Evolutionary conservation across 2,113 vertebrate species (phyloP), one percentile per base, ranked within the genome.

Genomic region (Ploceus nigricollis): DNA sequence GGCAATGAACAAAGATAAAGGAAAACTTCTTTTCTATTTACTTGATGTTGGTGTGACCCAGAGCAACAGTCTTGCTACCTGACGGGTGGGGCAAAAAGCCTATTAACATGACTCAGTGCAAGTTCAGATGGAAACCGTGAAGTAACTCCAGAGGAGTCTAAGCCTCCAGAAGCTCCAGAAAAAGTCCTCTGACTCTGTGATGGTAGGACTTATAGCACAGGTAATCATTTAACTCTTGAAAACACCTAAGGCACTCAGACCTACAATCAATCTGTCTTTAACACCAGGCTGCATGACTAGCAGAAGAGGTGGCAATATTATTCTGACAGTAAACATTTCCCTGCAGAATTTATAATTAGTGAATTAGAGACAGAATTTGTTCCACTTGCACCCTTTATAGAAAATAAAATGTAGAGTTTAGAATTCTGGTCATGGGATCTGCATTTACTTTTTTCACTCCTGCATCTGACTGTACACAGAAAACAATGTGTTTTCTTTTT

Each of bases 81-180:
- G 71, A 93, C 37, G 69, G 79, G 68, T 72, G 93, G 81, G 68
- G 64, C 83, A 95, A 95, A 97, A 97, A 72, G 2, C 57, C 64
- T 63, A 45, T 91, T 87, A 93, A 93, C 35, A 82, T 85, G 76
- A 94, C 37, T 71, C 75, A 84, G 27, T 85, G 70, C 23, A 94
- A 96, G 87, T 84, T 96, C 86, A 82, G 71, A 93, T 82, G 76
- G 92, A 96, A 97, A 96, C 91, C 89, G 83, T 66, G 57, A 91
- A 94, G 80, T 56, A 93, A 86, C 75, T 95, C 44, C 56, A 84
- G 70, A 81, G 60, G 25, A 37, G 72, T 65, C 68, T 51, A 88
- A 94, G 66, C 61, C 97, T 96, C 96, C 78, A 92, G 96, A 88
- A 88, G 27, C 6, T 68, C 45, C 42, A 69, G 23, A 10, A 42